Conservation (phyloP, 2,888 invertebrate genomes). For the Acanthococcus lagerstroemiae region DNA sequence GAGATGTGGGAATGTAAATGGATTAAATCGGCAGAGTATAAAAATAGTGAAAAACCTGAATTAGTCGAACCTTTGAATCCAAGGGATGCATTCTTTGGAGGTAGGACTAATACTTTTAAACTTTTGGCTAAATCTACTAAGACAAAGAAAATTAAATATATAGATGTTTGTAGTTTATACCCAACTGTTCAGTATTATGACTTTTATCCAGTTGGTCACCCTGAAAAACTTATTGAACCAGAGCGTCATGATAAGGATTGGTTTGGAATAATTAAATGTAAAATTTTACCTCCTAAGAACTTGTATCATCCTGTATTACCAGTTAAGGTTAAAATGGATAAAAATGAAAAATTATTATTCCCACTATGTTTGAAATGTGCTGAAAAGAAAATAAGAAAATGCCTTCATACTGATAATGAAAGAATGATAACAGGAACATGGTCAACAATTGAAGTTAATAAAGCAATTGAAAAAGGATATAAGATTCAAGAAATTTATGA, state of each 20-base stretch:
- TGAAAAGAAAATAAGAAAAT: constrained; percentile 6
- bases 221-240: constrained; percentile 34
- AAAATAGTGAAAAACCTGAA: constrained; percentile 14
- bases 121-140: constrained; percentile 26
- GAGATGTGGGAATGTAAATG: constrained; percentile 35
- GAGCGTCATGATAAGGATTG: constrained; percentile 34
- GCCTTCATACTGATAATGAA: constrained; percentile 14
- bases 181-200: constrained; percentile 36
- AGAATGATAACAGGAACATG: constrained; percentile 18
- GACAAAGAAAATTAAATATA: constrained; percentile 35
- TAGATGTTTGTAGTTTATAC: constrained; percentile 36
- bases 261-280: constrained; percentile 36
- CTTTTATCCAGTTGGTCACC: constrained; percentile 35
- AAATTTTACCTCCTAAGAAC: constrained; percentile 34
- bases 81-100: constrained; percentile 35
- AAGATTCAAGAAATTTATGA: constrained; percentile 25
- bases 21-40: constrained; percentile 14
- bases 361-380: constrained; percentile 20
- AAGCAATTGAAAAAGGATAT: constrained; percentile 22
- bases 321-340: constrained; percentile 10
- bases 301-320: constrained; percentile 34
- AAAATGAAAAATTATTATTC: constrained; percentile 22
- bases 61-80: constrained; percentile 32
- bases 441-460: constrained; percentile 18
- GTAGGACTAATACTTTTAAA: constrained; percentile 35